Conservation (phyloP, 1,140 invertebrate species). For the Ceratitis capitata region DNA sequence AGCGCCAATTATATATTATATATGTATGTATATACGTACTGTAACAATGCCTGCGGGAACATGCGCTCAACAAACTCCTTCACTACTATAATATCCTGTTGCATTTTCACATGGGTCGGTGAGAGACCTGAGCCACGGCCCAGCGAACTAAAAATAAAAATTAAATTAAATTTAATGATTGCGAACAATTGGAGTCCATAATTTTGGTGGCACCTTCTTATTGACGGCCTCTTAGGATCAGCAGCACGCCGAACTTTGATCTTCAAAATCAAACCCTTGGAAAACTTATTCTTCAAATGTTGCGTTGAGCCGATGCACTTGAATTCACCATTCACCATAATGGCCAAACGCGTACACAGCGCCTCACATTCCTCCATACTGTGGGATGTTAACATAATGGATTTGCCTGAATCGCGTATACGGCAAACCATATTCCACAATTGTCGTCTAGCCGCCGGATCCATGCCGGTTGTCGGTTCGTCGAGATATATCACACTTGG, state of each 20-base stretch:
- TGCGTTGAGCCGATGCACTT: slow-evolving; percentile 76
- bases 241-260: slow-evolving; percentile 53
- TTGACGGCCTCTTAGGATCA: slow-evolving; percentile 42
- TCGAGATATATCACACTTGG: slow-evolving; percentile 89
- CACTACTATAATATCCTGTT: slow-evolving; percentile 52
- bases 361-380: slow-evolving; percentile 91
- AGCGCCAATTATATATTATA: background rate
- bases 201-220: background rate
- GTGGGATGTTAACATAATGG: slow-evolving; percentile 82
- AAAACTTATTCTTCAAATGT: slow-evolving; percentile 76
- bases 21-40: slow-evolving; percentile 55
- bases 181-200: background rate
- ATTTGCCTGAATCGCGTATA: slow-evolving; percentile 72
- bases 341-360: slow-evolving; percentile 83
- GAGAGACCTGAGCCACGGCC: slow-evolving; percentile 45
- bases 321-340: slow-evolving; percentile 88
- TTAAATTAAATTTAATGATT: background rate
- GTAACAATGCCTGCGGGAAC: slow-evolving; percentile 65
- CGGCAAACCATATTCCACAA: slow-evolving; percentile 79
- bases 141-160: background rate
- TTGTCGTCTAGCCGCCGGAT: slow-evolving; percentile 82
- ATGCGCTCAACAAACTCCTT: slow-evolving; percentile 65
- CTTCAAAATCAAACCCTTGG: slow-evolving; percentile 72
- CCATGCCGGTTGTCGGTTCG: slow-evolving; percentile 85
- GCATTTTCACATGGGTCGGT: slow-evolving; percentile 43